phyloP scores from a whole-genome alignment of 2,113 vertebrate species.

The Tragelaphus scriptus region DNA sequence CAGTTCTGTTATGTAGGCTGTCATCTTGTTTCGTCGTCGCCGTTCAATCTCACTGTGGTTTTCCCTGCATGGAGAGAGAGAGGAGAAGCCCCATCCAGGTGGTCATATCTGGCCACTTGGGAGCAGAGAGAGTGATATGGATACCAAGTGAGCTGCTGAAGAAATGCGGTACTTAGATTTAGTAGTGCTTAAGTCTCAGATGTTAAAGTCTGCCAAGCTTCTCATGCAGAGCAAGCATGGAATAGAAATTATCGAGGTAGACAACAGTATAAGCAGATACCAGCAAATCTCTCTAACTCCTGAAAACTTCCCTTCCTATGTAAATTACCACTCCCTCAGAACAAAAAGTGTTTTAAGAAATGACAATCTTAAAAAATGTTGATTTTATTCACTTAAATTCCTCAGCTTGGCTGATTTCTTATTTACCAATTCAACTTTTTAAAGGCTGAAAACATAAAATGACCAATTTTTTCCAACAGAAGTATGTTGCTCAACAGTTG shows the following conservation, averaged over 20 bases:
- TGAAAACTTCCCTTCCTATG: not conserved
- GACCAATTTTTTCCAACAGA: not conserved
- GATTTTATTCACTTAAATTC: slow-evolving; percentile 28
- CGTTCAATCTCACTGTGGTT: slow-evolving; percentile 89
- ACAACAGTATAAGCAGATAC: not conserved
- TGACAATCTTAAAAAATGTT: not conserved
- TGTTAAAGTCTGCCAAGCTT: slow-evolving; percentile 44
- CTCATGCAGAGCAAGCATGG: slow-evolving; percentile 76
- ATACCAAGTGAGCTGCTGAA: slow-evolving; percentile 16
- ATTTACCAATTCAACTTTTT: slow-evolving; percentile 24
- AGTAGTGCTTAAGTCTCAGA: not conserved
- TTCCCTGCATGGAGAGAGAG: slow-evolving; percentile 76
- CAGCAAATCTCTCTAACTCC: not conserved
- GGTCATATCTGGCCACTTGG: not conserved
- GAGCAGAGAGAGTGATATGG: slow-evolving; percentile 13
- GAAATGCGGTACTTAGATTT: slow-evolving; percentile 16
- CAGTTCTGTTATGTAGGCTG: slow-evolving; percentile 87
- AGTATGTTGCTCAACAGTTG: not conserved
- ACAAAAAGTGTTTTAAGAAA: slow-evolving; percentile 25
- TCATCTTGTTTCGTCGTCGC: slow-evolving; percentile 87
- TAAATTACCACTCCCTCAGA: not conserved
- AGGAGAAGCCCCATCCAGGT: not conserved
- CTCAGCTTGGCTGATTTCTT: not conserved
- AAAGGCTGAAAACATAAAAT: slow-evolving; percentile 36
- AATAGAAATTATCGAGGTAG: slow-evolving; percentile 38